Conservation (phyloP, 1,140 invertebrate genomes). For the Notospermus geniculatus region DNA sequence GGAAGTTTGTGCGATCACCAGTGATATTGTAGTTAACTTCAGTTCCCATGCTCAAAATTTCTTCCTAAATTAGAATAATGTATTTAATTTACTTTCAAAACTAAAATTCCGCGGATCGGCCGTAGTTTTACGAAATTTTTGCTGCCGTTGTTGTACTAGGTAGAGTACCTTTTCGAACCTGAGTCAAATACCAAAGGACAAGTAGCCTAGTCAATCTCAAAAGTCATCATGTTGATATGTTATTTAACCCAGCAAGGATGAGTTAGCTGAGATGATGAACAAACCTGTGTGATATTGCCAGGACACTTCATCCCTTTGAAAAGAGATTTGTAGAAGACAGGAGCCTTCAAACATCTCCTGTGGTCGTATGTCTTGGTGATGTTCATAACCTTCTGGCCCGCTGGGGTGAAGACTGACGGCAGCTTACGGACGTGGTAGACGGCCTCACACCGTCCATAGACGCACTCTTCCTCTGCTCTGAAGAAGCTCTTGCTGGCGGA, state of each 20-base stretch:
- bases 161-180: slow-evolving; percentile 8
- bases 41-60: slow-evolving; percentile 18
- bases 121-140: too few relatives aligned
- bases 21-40: slow-evolving; percentile 25
- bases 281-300: slow-evolving; percentile 13
- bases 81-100: background rate
- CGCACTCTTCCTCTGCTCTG: slow-evolving; percentile 25
- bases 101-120: background rate
- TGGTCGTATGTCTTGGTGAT: slow-evolving; percentile 43
- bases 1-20: slow-evolving; percentile 24
- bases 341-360: slow-evolving; percentile 32
- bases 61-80: slow-evolving; percentile 15
- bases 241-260: too few relatives aligned
- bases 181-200: too few relatives aligned
- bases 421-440: slow-evolving; percentile 16
- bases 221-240: too few relatives aligned
- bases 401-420: background rate
- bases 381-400: slow-evolving; percentile 15
- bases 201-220: too few relatives aligned
- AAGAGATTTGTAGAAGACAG: slow-evolving; percentile 28
- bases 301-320: slow-evolving; percentile 14
- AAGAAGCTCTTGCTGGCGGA: slow-evolving; percentile 6
- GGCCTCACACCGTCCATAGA: slow-evolving; percentile 23
- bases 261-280: slow-evolving; percentile 19
- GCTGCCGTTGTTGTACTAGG: background rate